Base-by-base conservation (phyloP, 2,113 vertebrate genomes). In the Nipponia nippon region DNA sequence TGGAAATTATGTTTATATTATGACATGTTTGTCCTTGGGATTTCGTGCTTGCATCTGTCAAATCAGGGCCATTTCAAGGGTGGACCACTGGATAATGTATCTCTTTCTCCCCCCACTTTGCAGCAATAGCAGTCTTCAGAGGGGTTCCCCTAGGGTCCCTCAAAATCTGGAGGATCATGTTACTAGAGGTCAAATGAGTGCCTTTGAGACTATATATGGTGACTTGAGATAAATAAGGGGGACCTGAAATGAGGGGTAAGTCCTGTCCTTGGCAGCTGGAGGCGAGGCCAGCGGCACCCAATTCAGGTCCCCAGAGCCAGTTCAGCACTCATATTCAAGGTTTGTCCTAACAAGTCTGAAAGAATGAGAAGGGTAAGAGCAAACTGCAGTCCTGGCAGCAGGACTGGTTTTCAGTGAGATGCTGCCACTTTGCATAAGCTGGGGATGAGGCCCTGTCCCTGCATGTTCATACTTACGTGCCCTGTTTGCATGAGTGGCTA, bases 101-200 rank as follows among this genome's bases (percentile, higher is more conserved):
- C 6, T 63, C 16, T 10, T 66, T 55, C n/a, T 19, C 6, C 13
- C 9, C 4, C 5, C 0, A 0, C 16, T 40, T 70, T 11, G 12
- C 19, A 53, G 30, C 16, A 19, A 22, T 8, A n/a, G 6, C 23
- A 66, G 20, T 14, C 16, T 61, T 56, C 56, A 72, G 47, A 55
- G 11, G 7, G 30, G 15, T 6, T 77, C 32, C 10, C 66, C 32
- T 38, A 50, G 9, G 5, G 16, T 59, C 17, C 27, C 20, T 21
- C 56, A 66, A 70, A 80, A 50, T 40, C n/a, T 50, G 20, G 17
- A 40, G 34, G 15, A 23, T 32, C 5, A 2, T 17, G 3, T 9
- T 29, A 6, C 11, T 40, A 12, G 53, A 50, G 29, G 29, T 72
- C 38, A 58, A 4, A 29, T 30, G 18, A 65, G 13, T 29, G 19